These are phyloP conservation scores for Microtus oregoni DNA, from an alignment of 2,113 vertebrate species.

Conservation along the genomic window DNA sequence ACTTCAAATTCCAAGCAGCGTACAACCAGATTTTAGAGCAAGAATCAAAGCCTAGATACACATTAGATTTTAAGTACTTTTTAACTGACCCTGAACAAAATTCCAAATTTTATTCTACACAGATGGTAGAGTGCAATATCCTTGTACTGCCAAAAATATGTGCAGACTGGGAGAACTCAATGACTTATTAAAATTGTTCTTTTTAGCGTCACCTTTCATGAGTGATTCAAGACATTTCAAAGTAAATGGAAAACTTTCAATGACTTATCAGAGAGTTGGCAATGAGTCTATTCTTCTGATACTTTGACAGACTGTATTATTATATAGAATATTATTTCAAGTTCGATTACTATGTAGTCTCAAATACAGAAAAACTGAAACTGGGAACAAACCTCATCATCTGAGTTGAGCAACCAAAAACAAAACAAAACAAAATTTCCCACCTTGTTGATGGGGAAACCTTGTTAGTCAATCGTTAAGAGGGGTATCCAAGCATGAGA, in stretches of 20 bases:
- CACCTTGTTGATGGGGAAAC: too few relatives aligned
- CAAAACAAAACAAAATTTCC: too few relatives aligned
- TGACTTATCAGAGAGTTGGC: conserved; percentile 64
- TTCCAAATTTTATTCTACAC: conserved; percentile 79
- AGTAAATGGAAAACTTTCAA: conserved; percentile 24
- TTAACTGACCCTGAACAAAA: conserved; percentile 83
- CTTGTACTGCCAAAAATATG: conserved; percentile 82
- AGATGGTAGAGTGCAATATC: conserved; percentile 82
- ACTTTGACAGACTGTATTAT: conserved; percentile 15
- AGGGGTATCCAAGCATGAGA: too few relatives aligned
- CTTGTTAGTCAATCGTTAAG: too few relatives aligned
- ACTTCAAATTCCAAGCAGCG: neutral
- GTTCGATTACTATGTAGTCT: conserved; percentile 5
- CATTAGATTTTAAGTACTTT: conserved; percentile 68
- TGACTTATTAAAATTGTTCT: too few relatives aligned
- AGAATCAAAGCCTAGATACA: conserved; percentile 49
- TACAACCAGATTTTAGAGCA: conserved; percentile 49
- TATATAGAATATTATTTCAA: neutral
- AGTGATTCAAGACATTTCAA: too few relatives aligned
- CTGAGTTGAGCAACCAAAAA: neutral
- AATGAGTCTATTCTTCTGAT: conserved; percentile 36
- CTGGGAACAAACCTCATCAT: neutral
- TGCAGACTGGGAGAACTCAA: conserved; percentile 62
- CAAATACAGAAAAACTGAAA: neutral
- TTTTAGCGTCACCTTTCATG: too few relatives aligned